Percentiles rank a stretch among this genome's conserved stretches.
phyloP scores from a whole-genome alignment of 1,140 invertebrate species.

The Phymastichus coffea region DNA sequence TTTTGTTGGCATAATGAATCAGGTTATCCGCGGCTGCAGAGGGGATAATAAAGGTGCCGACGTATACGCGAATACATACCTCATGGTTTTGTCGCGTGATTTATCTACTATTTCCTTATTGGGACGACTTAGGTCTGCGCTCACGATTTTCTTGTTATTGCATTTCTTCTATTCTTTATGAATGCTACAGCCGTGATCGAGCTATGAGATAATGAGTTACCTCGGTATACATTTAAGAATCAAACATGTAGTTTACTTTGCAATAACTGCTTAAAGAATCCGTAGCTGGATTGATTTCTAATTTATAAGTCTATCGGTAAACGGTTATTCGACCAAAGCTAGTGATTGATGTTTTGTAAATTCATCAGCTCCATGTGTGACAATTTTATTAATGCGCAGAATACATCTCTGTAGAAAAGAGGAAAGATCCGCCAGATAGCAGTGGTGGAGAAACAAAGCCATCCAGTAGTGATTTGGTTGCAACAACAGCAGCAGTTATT shows the following conservation, averaged over 20 bases:
- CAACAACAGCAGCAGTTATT: slow-evolving; percentile 50
- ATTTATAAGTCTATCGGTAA: too few species aligned
- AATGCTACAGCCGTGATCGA: slow-evolving; percentile 14
- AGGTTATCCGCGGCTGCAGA: neutral
- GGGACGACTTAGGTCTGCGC: neutral
- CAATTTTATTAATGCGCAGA: slow-evolving; percentile 36
- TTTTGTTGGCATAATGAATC: slow-evolving; percentile 6
- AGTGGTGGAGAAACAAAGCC: slow-evolving; percentile 70
- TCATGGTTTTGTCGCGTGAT: slow-evolving; percentile 26
- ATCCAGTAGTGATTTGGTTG: slow-evolving; percentile 60
- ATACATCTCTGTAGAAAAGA: slow-evolving; percentile 72
- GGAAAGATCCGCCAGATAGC: slow-evolving; percentile 79
- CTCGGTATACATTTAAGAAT: neutral
- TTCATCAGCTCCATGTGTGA: neutral
- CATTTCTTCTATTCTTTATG: neutral
- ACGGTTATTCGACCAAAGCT: too few species aligned
- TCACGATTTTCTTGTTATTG: neutral
- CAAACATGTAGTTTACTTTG: too few species aligned
- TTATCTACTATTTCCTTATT: slow-evolving; percentile 32
- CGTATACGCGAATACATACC: neutral
- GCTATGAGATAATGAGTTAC: too few species aligned
- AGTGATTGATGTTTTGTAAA: too few species aligned
- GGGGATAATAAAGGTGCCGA: slow-evolving; percentile 10
- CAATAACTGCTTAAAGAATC: too few species aligned
- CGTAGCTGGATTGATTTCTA: too few species aligned